phyloP scores from a whole-genome alignment of 1,140 invertebrate species.

The Lasioglossum baleicum region DNA sequence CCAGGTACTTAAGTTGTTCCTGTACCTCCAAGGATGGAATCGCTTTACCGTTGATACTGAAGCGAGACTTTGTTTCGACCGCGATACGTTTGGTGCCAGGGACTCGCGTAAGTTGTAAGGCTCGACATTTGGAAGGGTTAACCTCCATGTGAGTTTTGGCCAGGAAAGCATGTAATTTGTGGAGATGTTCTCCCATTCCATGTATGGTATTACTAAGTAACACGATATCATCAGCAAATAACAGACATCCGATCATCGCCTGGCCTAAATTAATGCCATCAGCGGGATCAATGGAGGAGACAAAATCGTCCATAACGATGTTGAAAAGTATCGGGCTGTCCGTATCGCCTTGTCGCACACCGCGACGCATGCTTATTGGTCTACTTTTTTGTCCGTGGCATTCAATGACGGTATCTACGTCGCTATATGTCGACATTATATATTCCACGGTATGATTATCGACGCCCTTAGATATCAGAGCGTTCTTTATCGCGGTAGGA shows the following conservation, averaged over 20 bases:
- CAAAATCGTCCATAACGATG: background rate
- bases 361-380: too few species aligned
- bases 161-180: too few species aligned
- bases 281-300: too few species aligned
- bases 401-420: background rate
- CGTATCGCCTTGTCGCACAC: too few species aligned
- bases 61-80: background rate
- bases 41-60: background rate
- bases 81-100: background rate
- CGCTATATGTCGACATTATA: background rate
- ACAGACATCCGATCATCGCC: background rate
- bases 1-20: constrained; percentile 4
- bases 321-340: too few species aligned
- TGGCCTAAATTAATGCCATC: background rate
- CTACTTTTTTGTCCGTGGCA: too few species aligned
- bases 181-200: background rate
- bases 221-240: constrained; percentile 2
- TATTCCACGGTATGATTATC: too few species aligned
- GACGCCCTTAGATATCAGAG: background rate
- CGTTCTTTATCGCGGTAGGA: background rate
- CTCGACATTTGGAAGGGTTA: background rate
- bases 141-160: background rate
- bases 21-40: background rate
- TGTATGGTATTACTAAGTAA: background rate
- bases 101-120: background rate